Base-by-base conservation (phyloP, 2,888 invertebrate species). In the Chromoteleia sp. region DNA sequence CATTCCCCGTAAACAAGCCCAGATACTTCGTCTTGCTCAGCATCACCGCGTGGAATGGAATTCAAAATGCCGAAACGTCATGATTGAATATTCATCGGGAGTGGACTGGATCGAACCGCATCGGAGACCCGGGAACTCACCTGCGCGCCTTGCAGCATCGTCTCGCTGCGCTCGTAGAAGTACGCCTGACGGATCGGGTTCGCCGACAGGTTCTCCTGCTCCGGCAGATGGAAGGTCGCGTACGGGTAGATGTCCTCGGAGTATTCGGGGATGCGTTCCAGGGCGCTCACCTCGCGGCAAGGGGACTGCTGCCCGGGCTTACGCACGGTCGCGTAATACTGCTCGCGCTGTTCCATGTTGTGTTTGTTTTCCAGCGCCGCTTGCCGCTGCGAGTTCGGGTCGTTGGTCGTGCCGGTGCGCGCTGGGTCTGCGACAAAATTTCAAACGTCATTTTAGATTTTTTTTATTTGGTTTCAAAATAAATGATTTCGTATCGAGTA, bases 181-280 rank as follows among this genome's bases (percentile, higher is more conserved):
- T 88, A 91, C 33, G 91, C 92, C 83, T 90, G 91, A 75, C 90
- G 86, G 71, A 90, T 92, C 54, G 92, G 92, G 85, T 93, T 93
- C 29, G 92, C 92, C 29, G 93, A 92, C 84, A 93, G 92, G 85
- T 93, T 93, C 86, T 93, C 93, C 90, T 93, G 93, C 88, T 93
- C 93, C 83, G 93, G 93, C 85, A 94, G 91, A 89, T 94, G 93
- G 90, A 94, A 94, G 82, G 94, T 94, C 65, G 94, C 94, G 88
- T 94, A 94, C 61, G 94, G 94, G 90, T 93, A 94, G 87, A 94
- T 94, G 87, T 94, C 94, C 90, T 94, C 94, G 48, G 94, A 93
- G 89, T 93, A 94, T 90, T 94, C 94, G 79, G 94, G 93, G 86
- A 93, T 93, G 78, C 93, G 92, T 87, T 93, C 93, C 84, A 93